phyloP scores from a whole-genome alignment of 2,888 invertebrate genomes.

The Drosophila maculinotata region DNA sequence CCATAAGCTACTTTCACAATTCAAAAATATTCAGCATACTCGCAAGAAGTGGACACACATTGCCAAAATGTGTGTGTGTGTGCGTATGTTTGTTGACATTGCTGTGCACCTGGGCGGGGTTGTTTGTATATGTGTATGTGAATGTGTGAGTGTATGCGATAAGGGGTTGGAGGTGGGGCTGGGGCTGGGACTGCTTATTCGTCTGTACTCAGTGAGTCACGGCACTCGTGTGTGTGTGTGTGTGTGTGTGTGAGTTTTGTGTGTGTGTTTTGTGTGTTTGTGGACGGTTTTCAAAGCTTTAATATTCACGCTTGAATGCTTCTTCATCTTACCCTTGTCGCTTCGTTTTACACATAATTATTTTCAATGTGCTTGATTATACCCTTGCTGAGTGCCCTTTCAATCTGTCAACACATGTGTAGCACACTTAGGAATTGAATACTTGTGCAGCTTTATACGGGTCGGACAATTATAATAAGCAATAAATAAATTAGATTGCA shows the following conservation, averaged over 20 bases:
- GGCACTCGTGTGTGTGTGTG: slow-evolving; percentile 13
- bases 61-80: slow-evolving; percentile 9
- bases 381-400: slow-evolving; percentile 20
- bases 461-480: background rate
- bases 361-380: slow-evolving; percentile 36
- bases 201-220: slow-evolving; percentile 20
- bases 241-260: slow-evolving; percentile 13
- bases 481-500: background rate
- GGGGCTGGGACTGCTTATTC: slow-evolving; percentile 21
- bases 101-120: background rate
- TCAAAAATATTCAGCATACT: slow-evolving; percentile 24
- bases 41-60: slow-evolving; percentile 17
- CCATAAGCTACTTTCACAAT: slow-evolving; percentile 5
- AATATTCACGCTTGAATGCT: slow-evolving; percentile 63
- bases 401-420: background rate
- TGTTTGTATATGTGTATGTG: slow-evolving; percentile 13
- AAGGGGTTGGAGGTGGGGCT: background rate
- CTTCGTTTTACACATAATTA: slow-evolving; percentile 49
- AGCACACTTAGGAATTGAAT: background rate
- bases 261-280: slow-evolving; percentile 70
- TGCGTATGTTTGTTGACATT: slow-evolving; percentile 19
- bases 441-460: background rate
- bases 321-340: slow-evolving; percentile 51
- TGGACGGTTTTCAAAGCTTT: slow-evolving; percentile 84
- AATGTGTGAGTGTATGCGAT: slow-evolving; percentile 10